Evolutionary conservation across 2,797 vertebrate species (phyloP).

Genomic region (Orestias chungarensis): DNA sequence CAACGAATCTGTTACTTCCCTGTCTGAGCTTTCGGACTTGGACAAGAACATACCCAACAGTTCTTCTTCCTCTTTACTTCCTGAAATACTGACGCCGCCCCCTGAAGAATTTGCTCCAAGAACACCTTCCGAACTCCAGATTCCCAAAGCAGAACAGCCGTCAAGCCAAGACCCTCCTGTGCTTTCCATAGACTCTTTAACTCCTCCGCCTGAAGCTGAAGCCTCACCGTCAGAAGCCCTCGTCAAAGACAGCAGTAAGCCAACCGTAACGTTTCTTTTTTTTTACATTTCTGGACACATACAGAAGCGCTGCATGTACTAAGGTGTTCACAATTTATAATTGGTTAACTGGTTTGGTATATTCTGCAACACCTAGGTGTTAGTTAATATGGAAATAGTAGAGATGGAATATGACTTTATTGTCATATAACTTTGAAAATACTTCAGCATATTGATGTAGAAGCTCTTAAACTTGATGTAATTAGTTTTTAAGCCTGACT

Average conservation of each 20-base stretch:
- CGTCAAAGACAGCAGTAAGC: constrained; percentile 64
- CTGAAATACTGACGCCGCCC: constrained; percentile 80
- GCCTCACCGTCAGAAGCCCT: constrained; percentile 46
- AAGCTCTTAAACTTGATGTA: background rate
- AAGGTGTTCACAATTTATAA: no score
- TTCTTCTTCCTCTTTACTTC: constrained; percentile 53
- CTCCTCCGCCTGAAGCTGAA: constrained; percentile 79
- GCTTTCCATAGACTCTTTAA: constrained; percentile 78
- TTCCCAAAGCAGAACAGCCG: constrained; percentile 53
- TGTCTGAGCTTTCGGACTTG: constrained; percentile 25
- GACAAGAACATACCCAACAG: constrained; percentile 49
- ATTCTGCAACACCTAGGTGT: no score
- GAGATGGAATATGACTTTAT: no score
- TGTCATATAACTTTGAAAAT: no score
- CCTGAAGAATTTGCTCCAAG: constrained; percentile 68
- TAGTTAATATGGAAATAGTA: background rate
- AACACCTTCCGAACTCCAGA: constrained; percentile 49
- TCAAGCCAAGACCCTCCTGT: constrained; percentile 63
- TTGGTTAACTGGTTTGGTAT: no score
- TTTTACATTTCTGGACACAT: no score
- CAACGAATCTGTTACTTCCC: constrained; percentile 31
- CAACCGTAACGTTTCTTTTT: background rate
- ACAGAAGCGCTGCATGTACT: no score
- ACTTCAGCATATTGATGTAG: background rate
- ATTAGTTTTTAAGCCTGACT: no score